Base-by-base conservation (phyloP, 53 echinoderm and acorn worm genomes). In the Astropecten irregularis region DNA sequence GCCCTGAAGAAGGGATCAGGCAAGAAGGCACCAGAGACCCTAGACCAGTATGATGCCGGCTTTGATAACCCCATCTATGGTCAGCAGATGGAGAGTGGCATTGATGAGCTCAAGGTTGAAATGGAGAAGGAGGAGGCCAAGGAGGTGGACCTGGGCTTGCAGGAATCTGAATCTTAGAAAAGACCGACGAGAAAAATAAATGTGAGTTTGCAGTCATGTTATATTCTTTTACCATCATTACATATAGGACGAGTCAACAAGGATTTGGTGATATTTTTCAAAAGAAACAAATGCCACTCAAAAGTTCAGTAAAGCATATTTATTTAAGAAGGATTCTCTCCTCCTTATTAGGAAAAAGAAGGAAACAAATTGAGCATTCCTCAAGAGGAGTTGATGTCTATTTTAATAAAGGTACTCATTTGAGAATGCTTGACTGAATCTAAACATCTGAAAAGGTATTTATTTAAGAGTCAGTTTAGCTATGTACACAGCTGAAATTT, bases 11-110 rank as follows among this genome's bases (percentile, higher is more conserved):
- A 57, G 25, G 27, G 38, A 2, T 5, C 38, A 40, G 53, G 56
- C 56, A 60, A 61, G 60, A 37, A 35, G 20, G 61, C 46, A 0
- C 79, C 60, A 9, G 79, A 79, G 60, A 47, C 40, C 46, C 56
- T 74, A 14, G 66, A 38, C 37, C 36, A 35, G 18, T 36, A 39
- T 38, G 66, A 66, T 11, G 66, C 30, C 9, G 48, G 79, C 31
- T 79, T 79, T 60, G 79, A 29, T 19, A 79, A 79, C 22, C 79
- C 79, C 61, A 79, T 18, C 42, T 79, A 79, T 20, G 30, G 31
- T 9, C 0, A 2, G 30, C 0, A 57, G 40, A 57, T 38, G 47
- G 48, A 47, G 3, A 20, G 19, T 6, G 61, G 44, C 19, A 9
- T 46, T 2, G 33, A 32, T n/a, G 47, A 27, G 10, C 2, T 39